Percentiles rank a stretch among this genome's conserved stretches.
Evolutionary conservation across 2,888 invertebrate genomes (phyloP).

Genomic region (Clistopyga incitator): DNA sequence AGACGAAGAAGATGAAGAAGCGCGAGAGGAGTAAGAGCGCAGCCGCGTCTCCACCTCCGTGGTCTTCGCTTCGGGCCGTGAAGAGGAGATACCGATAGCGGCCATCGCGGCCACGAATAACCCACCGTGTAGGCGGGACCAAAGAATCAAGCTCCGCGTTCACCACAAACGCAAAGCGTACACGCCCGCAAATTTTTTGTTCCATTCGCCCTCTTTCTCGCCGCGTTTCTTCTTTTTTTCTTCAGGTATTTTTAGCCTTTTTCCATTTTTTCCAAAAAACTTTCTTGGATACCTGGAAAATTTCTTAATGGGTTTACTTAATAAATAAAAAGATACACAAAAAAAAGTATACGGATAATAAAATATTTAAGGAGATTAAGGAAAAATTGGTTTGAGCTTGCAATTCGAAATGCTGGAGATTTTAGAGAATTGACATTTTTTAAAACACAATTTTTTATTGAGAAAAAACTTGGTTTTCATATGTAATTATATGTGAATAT

Average conservation of each 20-base stretch:
- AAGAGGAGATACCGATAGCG: constrained; percentile 80
- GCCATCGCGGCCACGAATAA: constrained; percentile 82
- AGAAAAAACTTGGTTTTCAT: no score
- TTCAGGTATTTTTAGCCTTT: background rate
- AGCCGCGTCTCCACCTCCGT: constrained; percentile 82
- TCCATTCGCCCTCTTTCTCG: background rate
- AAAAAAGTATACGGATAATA: no score
- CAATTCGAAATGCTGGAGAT: no score
- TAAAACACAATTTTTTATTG: no score
- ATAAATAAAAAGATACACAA: no score
- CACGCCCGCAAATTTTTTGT: constrained; percentile 28
- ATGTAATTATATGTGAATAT: no score
- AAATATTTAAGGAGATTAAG: no score
- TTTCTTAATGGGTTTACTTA: no score
- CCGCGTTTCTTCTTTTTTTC: background rate
- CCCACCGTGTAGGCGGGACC: constrained; percentile 83
- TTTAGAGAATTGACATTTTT: no score
- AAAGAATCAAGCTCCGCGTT: constrained; percentile 70
- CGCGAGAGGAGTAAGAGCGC: constrained; percentile 73
- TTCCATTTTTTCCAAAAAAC: no score
- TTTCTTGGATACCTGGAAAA: no score
- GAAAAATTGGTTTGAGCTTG: no score
- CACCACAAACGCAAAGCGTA: constrained; percentile 18
- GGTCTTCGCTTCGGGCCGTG: constrained; percentile 70
- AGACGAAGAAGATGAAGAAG: constrained; percentile 46